Evolutionary conservation across 2,797 vertebrate genomes (phyloP).

Genomic region (Urosaurus nigricauda): DNA sequence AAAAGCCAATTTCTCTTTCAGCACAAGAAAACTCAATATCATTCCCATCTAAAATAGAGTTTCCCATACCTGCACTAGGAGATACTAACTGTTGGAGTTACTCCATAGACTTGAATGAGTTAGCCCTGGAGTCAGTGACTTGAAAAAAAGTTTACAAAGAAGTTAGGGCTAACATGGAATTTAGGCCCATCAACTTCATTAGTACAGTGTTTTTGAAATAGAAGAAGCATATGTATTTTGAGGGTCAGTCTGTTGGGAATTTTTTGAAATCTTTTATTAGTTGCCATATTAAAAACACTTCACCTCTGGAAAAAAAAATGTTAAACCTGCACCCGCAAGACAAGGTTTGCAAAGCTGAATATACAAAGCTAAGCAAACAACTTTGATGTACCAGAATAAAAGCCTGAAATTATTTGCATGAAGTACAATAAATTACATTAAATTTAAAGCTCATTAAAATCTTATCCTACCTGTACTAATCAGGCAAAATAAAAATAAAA

Average conservation of each 20-base stretch:
- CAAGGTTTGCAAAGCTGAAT: constrained; percentile 45
- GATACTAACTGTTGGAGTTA: neutral
- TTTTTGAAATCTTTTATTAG: constrained; percentile 7
- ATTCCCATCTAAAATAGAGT: neutral
- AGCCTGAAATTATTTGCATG: constrained; percentile 64
- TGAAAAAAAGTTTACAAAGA: neutral
- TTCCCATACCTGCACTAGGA: neutral
- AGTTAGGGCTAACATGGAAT: neutral
- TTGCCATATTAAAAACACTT: constrained; percentile 16
- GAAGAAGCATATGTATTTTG: neutral
- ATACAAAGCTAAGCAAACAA: constrained; percentile 40
- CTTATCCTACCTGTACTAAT: constrained; percentile 85
- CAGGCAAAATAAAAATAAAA: constrained; percentile 74
- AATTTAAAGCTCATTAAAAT: constrained; percentile 74
- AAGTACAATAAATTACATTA: constrained; percentile 66
- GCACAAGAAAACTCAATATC: too few species aligned
- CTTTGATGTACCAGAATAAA: constrained; percentile 64
- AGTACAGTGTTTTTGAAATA: neutral
- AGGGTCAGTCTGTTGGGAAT: neutral
- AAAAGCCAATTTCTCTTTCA: too few species aligned
- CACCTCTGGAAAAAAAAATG: constrained; percentile 8
- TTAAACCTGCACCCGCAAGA: neutral
- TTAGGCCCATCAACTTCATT: neutral
- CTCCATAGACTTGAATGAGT: neutral
- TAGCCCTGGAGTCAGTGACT: neutral